Evolutionary conservation across 1,140 invertebrate species (phyloP).

Genomic region (Scylla paramamosain): DNA sequence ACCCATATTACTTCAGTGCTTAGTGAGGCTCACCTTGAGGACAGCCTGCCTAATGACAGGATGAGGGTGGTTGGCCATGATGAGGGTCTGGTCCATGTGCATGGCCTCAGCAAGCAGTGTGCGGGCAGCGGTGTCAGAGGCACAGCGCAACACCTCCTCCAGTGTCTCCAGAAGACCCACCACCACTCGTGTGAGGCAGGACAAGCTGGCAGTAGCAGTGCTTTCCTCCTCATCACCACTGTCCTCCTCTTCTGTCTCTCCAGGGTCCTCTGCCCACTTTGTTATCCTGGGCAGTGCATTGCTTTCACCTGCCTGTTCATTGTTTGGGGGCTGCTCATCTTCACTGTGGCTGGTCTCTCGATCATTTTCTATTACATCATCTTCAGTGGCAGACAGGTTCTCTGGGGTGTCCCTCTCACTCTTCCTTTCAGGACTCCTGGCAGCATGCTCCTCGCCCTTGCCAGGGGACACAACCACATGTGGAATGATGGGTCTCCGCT

Average conservation of each 20-base stretch:
- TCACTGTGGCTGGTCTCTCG: background rate
- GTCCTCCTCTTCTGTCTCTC: constrained; percentile 63
- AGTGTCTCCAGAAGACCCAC: constrained; percentile 61
- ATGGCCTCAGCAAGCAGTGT: constrained; percentile 62
- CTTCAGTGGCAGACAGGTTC: background rate
- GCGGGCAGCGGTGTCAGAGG: constrained; percentile 47
- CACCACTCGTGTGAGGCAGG: constrained; percentile 55
- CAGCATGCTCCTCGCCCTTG: too few species aligned
- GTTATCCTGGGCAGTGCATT: background rate
- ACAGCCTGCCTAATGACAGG: constrained; percentile 57
- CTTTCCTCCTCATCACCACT: constrained; percentile 61
- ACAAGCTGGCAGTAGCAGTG: constrained; percentile 1
- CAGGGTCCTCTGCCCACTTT: constrained; percentile 52
- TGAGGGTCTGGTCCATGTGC: constrained; percentile 55
- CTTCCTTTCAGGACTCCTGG: too few species aligned
- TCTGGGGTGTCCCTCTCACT: background rate
- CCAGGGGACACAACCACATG: background rate
- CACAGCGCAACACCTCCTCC: constrained; percentile 38
- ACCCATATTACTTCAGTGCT: background rate
- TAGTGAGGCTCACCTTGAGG: constrained; percentile 44
- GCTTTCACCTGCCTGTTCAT: constrained; percentile 41
- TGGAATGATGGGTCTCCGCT: background rate
- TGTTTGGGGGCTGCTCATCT: background rate
- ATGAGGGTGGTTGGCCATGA: constrained; percentile 69
- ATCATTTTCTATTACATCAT: background rate